These are phyloP conservation scores for Arenaria interpres DNA, from an alignment of 2,113 vertebrate genomes.

Conservation along the genomic window DNA sequence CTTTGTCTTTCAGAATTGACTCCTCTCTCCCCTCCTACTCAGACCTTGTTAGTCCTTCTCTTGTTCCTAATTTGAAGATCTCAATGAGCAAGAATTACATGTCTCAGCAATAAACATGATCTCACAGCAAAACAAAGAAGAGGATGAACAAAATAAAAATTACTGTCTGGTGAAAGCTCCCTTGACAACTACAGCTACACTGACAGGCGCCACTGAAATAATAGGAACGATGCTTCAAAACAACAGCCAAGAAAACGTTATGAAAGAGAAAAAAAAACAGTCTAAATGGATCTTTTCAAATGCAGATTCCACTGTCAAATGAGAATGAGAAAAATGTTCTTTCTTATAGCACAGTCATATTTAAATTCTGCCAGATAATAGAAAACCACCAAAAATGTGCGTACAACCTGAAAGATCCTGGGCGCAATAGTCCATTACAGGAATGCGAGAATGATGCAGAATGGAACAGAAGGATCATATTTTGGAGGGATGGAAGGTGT, in stretches of 20 bases:
- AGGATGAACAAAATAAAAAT: slow-evolving; percentile 45
- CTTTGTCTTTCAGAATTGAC: neutral
- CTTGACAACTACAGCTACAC: slow-evolving; percentile 56
- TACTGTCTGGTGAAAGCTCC: slow-evolving; percentile 34
- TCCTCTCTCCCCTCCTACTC: neutral
- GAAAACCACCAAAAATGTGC: neutral
- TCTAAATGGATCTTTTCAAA: slow-evolving; percentile 56
- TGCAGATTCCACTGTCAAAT: slow-evolving; percentile 41
- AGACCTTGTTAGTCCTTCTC: neutral
- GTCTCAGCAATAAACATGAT: slow-evolving; percentile 52
- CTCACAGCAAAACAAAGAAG: slow-evolving; percentile 37
- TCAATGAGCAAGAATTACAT: slow-evolving; percentile 35
- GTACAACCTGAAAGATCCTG: neutral
- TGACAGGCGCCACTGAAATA: slow-evolving; percentile 64
- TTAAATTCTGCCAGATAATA: neutral
- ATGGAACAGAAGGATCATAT: neutral
- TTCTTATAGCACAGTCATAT: neutral
- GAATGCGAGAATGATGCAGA: neutral
- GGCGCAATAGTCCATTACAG: neutral
- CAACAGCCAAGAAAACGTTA: slow-evolving; percentile 56
- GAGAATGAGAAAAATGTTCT: slow-evolving; percentile 18
- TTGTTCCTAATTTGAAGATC: slow-evolving; percentile 23
- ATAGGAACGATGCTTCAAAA: slow-evolving; percentile 56
- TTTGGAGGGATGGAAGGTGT: neutral
- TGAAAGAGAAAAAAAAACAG: slow-evolving; percentile 33